phyloP scores from a whole-genome alignment of 2,888 invertebrate genomes.

The Trisateles emortualis region DNA sequence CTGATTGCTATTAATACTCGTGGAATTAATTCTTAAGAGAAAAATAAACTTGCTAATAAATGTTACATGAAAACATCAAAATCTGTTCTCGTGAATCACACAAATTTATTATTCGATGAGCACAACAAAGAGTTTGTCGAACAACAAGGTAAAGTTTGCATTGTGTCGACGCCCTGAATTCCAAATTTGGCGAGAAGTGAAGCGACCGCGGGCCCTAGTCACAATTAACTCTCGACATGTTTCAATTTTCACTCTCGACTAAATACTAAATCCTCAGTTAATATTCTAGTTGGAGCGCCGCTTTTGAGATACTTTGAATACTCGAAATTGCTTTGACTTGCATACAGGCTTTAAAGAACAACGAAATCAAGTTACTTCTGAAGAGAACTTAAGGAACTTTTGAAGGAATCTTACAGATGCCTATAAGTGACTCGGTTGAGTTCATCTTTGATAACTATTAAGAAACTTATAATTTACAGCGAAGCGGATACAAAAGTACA shows the following conservation, averaged over 20 bases:
- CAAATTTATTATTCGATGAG: slow-evolving; percentile 39
- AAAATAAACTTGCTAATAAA: slow-evolving; percentile 14
- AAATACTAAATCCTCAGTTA: slow-evolving; percentile 66
- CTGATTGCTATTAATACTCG: slow-evolving; percentile 7
- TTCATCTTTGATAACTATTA: slow-evolving; percentile 36
- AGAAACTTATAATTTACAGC: slow-evolving; percentile 34
- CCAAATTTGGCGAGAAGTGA: slow-evolving; percentile 56
- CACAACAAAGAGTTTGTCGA: slow-evolving; percentile 47
- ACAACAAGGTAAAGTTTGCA: slow-evolving; percentile 47
- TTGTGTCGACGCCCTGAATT: slow-evolving; percentile 49
- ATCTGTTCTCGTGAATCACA: slow-evolving; percentile 13
- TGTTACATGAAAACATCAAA: slow-evolving; percentile 15
- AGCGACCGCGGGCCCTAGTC: slow-evolving; percentile 61
- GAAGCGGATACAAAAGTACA: slow-evolving; percentile 23
- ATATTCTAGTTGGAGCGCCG: slow-evolving; percentile 61
- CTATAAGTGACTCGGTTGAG: slow-evolving; percentile 17
- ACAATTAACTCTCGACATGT: slow-evolving; percentile 81
- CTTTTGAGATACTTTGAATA: slow-evolving; percentile 51
- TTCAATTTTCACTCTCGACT: slow-evolving; percentile 76
- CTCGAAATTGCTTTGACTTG: slow-evolving; percentile 52
- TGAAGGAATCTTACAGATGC: slow-evolving; percentile 35
- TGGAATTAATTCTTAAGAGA: slow-evolving; percentile 2
- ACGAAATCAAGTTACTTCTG: slow-evolving; percentile 34
- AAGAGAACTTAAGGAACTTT: slow-evolving; percentile 35
- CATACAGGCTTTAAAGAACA: slow-evolving; percentile 44